These are phyloP conservation scores for Balearica regulorum DNA, from an alignment of 2,797 vertebrate species.

Conservation along the genomic window DNA sequence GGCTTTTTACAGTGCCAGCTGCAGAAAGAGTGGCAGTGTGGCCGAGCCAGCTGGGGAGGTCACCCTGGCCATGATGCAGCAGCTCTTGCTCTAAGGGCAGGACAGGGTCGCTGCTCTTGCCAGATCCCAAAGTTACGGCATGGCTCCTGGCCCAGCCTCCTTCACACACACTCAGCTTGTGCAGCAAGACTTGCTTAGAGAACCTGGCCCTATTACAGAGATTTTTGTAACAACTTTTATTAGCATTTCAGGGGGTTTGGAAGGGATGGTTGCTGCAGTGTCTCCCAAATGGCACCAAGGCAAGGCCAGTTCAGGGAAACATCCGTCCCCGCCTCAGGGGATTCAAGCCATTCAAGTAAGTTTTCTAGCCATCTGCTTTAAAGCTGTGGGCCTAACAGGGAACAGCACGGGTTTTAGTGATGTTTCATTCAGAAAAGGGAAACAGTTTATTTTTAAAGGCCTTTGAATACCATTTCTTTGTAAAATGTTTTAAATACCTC, in stretches of 20 bases:
- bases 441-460: conserved; percentile 71
- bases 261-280: not conserved
- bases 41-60: not conserved
- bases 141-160: conserved; percentile 1
- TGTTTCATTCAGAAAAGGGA: conserved; percentile 38
- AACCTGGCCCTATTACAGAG: conserved; percentile 1
- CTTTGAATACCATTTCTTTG: conserved; percentile 73
- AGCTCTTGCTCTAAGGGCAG: not conserved
- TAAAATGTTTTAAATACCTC: conserved; percentile 79
- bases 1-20: not conserved
- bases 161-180: not conserved
- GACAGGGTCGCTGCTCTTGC: not conserved
- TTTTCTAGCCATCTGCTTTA: conserved; percentile 44
- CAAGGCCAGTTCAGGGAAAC: conserved; percentile 41
- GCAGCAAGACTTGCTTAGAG: conserved; percentile 17
- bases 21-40: not conserved
- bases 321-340: not conserved
- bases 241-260: not conserved
- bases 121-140: not conserved
- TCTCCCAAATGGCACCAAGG: not conserved
- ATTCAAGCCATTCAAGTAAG: conserved; percentile 46
- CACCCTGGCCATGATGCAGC: not conserved
- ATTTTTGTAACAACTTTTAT: conserved; percentile 20
- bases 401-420: conserved; percentile 30
- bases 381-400: conserved; percentile 33